Percentiles rank a stretch among this genome's conserved stretches.
These are phyloP conservation scores for Apodemia duryi DNA, from an alignment of 2,888 invertebrate species.

Conservation along the genomic window DNA sequence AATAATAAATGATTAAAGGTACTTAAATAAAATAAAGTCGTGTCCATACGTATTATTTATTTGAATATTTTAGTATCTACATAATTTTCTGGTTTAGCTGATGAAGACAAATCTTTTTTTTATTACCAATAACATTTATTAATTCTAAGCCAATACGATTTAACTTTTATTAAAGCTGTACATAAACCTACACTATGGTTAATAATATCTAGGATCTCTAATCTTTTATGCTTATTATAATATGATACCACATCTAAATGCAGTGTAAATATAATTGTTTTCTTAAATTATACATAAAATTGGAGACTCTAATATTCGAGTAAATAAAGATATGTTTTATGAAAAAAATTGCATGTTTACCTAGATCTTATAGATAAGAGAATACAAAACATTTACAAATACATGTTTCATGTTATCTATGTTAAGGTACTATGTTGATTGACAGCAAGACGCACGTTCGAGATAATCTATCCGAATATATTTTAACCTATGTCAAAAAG, in stretches of 20 bases:
- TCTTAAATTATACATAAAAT: background rate
- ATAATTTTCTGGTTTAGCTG: conserved; percentile 16
- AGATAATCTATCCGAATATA: conserved; percentile 69
- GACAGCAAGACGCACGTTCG: conserved; percentile 39
- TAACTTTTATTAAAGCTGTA: conserved; percentile 46
- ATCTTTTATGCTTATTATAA: conserved; percentile 3
- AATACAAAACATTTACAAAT: conserved; percentile 23
- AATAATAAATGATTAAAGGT: too few species aligned
- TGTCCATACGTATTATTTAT: conserved; percentile 22
- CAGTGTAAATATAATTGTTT: conserved; percentile 21
- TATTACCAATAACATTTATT: conserved; percentile 9
- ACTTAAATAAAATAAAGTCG: conserved; percentile 1
- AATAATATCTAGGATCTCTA: background rate
- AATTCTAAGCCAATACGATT: conserved; percentile 15
- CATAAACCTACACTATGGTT: conserved; percentile 33
- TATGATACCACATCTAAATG: background rate
- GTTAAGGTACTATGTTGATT: conserved; percentile 29
- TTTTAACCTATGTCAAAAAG: conserved; percentile 46
- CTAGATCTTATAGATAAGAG: conserved; percentile 17
- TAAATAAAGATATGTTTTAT: conserved; percentile 17
- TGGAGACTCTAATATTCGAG: background rate
- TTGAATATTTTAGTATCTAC: conserved; percentile 21
- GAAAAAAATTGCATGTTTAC: conserved; percentile 7
- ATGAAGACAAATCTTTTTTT: conserved; percentile 9
- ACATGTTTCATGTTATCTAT: conserved; percentile 14